Evolutionary conservation across 2,113 vertebrate species (phyloP), one percentile per base, ranked within the genome.

Genomic region (Dromas ardeola): DNA sequence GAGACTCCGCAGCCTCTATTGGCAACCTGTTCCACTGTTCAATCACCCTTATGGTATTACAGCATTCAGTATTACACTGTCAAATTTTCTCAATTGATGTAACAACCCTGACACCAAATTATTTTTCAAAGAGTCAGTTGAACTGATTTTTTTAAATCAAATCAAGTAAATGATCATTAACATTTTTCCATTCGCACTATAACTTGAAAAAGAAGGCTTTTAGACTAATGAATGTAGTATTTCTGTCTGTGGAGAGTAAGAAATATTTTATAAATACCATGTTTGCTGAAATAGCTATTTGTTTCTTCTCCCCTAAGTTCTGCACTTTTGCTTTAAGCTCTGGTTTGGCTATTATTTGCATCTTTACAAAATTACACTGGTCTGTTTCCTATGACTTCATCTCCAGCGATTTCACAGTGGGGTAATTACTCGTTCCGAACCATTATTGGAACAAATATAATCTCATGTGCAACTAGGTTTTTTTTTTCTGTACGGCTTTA

Each of bases 1-100:
- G 69, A 40, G 34, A 11, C 38, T n/a, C 59, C 25, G n/a, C 69
- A 27, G 11, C 27, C 52, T 19, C 59, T 34, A 26, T 6, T 22
- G 50, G 25, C n/a, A 62, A 9, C 32, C 36, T 16, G 3, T 42
- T 47, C 82, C n/a, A 2, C 71, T n/a, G 12, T 21, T 56, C 9
- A 13, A 0, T 56, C 27, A 8, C 42, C 26, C 17, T 25, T n/a
- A 11, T 8, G 11, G 13, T 17, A 9, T 13, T 19, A 5, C 42
- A 9, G 23, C 3, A 1, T 14, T 58, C 27, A 4, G 5, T 38
- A 7, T 76, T 26, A 15, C 4, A 1, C 6, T 10, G 5, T 20
- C 6, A 56, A 23, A 21, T 77, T 11, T 38, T 58, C 67, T 52
- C 72, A 17, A 1, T 17, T 21, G 38, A 10, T 59, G 40, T 21